Conservation (phyloP, 2,113 vertebrate species). For the Pluvialis apricaria region DNA sequence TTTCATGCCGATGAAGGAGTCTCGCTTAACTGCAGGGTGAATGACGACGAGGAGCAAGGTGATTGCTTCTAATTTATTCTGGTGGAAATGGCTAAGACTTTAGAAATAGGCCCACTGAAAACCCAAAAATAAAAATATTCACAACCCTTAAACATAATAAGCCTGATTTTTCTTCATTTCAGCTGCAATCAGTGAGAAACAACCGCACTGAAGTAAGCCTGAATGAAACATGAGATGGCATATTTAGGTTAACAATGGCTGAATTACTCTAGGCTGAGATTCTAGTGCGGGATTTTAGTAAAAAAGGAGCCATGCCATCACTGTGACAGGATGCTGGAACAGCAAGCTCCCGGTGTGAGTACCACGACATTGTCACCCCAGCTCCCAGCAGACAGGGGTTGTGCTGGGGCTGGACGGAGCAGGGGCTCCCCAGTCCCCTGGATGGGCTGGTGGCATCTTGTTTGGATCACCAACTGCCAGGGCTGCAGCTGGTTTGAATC, state of each 20-base stretch:
- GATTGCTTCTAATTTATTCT: slow-evolving; percentile 38
- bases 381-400: not conserved
- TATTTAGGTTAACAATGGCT: slow-evolving; percentile 40
- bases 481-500: not conserved
- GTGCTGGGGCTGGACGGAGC: not conserved
- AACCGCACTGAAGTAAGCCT: not conserved
- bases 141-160: slow-evolving; percentile 39
- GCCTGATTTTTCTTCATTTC: slow-evolving; percentile 53
- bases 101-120: slow-evolving; percentile 37
- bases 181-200: slow-evolving; percentile 33
- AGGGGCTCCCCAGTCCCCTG: not conserved
- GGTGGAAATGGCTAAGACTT: slow-evolving; percentile 32
- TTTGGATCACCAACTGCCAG: no score
- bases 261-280: slow-evolving; percentile 1
- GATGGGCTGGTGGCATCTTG: not conserved
- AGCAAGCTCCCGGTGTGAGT: not conserved
- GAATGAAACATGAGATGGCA: slow-evolving; percentile 50
- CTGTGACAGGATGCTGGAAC: not conserved
- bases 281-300: not conserved
- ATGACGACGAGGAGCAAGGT: not conserved
- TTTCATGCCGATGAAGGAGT: not conserved
- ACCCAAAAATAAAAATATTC: slow-evolving; percentile 52
- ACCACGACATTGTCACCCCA: not conserved
- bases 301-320: not conserved
- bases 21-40: not conserved